Percentiles rank a stretch among this genome's conserved stretches.
Conservation (phyloP, 2,113 vertebrate genomes). For the Stegastes partitus region DNA sequence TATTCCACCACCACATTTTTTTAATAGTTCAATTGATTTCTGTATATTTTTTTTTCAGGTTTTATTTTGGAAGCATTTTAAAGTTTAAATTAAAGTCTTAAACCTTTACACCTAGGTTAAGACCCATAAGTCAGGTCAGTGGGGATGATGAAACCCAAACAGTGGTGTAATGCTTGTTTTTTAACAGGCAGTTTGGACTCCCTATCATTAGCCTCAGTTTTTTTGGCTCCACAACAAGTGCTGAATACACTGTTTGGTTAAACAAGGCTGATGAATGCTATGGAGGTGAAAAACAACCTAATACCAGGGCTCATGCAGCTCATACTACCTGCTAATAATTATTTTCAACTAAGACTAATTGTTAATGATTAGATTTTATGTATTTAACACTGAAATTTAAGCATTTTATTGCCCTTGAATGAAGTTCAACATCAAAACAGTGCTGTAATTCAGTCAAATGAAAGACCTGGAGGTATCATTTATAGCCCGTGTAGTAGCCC, state of each 20-base stretch:
- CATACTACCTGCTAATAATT: neutral
- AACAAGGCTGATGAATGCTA: conserved; percentile 34
- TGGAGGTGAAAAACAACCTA: conserved; percentile 32
- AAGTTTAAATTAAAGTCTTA: too few species aligned
- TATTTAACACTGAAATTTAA: neutral
- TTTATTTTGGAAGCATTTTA: too few species aligned
- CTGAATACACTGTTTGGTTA: conserved; percentile 43
- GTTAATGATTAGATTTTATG: neutral
- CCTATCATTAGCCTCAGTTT: conserved; percentile 59
- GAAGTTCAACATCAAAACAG: conserved; percentile 15
- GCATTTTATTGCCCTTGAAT: conserved; percentile 15
- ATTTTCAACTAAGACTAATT: neutral
- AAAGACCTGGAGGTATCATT: conserved; percentile 46
- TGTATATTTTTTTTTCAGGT: too few species aligned
- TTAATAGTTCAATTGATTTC: too few species aligned
- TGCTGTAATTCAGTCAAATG: conserved; percentile 42
- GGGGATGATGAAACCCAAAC: conserved; percentile 46
- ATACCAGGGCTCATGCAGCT: conserved; percentile 3
- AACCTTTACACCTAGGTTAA: too few species aligned
- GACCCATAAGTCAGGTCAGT: neutral
- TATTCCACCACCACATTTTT: too few species aligned
- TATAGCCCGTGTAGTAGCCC: conserved; percentile 40
- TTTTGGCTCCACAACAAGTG: conserved; percentile 49
- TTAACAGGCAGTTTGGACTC: conserved; percentile 54
- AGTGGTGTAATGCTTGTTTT: conserved; percentile 46